phyloP scores from a whole-genome alignment of 1,140 invertebrate species.

The Drosophila azteca region DNA sequence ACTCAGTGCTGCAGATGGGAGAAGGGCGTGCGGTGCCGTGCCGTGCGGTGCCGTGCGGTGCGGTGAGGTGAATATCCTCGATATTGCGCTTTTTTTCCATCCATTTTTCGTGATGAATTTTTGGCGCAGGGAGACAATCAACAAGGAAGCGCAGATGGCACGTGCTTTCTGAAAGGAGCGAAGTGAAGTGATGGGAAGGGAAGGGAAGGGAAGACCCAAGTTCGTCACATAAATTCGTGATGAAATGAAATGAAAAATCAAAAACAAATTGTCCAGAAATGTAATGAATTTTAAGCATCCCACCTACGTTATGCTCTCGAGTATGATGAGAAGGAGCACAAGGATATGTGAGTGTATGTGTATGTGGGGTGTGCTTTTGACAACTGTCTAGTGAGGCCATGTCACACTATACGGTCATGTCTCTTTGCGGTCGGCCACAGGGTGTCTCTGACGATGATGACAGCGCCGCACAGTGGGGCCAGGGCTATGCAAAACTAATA shows the following conservation, averaged over 20 bases:
- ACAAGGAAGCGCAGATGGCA: conserved; percentile 56
- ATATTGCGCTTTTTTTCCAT: conserved; percentile 58
- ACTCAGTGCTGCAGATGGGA: no score
- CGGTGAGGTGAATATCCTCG: conserved; percentile 45
- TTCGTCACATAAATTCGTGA: conserved; percentile 65
- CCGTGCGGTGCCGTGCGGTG: no score
- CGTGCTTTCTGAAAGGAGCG: conserved; percentile 25
- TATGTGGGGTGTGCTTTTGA: conserved; percentile 58
- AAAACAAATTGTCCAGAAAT: conserved; percentile 79
- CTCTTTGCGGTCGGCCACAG: conserved; percentile 79
- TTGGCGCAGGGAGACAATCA: conserved; percentile 61
- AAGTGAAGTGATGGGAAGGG: not conserved
- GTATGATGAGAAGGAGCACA: no score
- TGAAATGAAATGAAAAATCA: conserved; percentile 82
- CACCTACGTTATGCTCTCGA: conserved; percentile 35
- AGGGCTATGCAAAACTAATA: conserved; percentile 5
- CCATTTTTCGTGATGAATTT: conserved; percentile 52
- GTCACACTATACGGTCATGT: conserved; percentile 77
- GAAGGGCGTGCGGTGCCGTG: no score
- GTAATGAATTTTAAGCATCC: conserved; percentile 81
- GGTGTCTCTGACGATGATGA: conserved; percentile 73
- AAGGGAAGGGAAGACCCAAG: not conserved
- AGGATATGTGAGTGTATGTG: conserved; percentile 21
- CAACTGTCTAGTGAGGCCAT: conserved; percentile 79
- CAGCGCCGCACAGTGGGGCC: conserved; percentile 31